Conservation (phyloP, 1,140 invertebrate species). For the Kradibia gibbosae region DNA sequence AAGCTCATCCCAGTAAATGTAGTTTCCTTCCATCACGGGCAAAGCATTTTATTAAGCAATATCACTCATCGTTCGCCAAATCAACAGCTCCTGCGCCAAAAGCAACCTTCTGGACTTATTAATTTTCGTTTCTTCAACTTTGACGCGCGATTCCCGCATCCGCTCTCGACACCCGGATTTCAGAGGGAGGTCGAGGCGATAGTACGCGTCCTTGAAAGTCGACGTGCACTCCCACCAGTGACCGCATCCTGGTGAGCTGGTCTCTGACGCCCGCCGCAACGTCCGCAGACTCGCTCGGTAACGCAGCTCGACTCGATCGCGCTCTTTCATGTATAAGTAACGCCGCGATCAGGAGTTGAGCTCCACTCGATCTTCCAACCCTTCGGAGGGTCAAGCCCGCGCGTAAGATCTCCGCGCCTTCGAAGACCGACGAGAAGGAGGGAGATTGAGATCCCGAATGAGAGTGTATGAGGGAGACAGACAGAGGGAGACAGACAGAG, state of each 20-base stretch:
- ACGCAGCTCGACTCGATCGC: background rate
- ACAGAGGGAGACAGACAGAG: background rate
- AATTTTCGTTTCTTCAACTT: too few species aligned
- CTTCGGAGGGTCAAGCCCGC: slow-evolving; percentile 14
- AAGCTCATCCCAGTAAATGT: background rate
- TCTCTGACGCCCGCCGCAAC: background rate
- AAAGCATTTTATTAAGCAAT: background rate
- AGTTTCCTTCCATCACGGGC: too few species aligned
- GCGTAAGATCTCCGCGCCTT: background rate
- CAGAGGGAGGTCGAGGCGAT: background rate
- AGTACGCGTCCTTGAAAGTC: slow-evolving; percentile 55
- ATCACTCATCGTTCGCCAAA: background rate
- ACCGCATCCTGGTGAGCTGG: background rate
- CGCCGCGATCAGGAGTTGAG: background rate
- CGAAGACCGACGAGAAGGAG: background rate
- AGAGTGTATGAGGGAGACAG: background rate
- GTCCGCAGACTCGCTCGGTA: slow-evolving; percentile 2
- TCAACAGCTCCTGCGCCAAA: too few species aligned
- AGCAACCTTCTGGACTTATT: too few species aligned
- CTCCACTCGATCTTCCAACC: slow-evolving; percentile 41
- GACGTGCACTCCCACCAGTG: slow-evolving; percentile 48
- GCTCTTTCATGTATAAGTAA: slow-evolving; percentile 34
- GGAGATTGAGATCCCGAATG: background rate
- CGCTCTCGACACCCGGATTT: background rate
- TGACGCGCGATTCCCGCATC: background rate